Evolutionary conservation across 1,140 invertebrate genomes (phyloP).

Genomic region (Drosophila sp.): DNA sequence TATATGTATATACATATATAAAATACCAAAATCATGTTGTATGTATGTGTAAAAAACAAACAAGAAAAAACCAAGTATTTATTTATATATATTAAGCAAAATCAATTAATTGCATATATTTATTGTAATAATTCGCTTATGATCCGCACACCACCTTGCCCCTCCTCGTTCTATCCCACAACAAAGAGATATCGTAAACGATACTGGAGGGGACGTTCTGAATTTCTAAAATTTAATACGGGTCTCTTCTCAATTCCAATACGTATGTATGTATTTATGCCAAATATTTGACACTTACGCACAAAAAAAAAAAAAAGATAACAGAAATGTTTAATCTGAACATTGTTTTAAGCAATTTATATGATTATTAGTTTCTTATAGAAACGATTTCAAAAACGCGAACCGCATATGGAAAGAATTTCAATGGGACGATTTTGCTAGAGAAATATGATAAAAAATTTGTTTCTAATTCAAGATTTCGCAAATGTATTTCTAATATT

Average conservation of each 20-base stretch:
- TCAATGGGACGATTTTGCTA: constrained; percentile 1
- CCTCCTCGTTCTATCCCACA: neutral
- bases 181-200: neutral
- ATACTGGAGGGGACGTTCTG: neutral
- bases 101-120: constrained; percentile 19
- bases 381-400: neutral
- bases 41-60: constrained; percentile 27
- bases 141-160: neutral
- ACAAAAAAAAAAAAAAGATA: constrained; percentile 5
- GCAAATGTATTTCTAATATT: constrained; percentile 1
- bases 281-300: neutral
- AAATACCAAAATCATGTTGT: constrained; percentile 8
- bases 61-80: constrained; percentile 54
- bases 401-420: neutral
- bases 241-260: constrained; percentile 20
- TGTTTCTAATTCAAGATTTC: neutral
- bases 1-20: constrained; percentile 19
- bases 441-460: neutral
- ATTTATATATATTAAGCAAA: constrained; percentile 40
- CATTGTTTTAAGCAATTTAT: neutral
- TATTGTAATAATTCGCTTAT: constrained; percentile 39
- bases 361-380: neutral
- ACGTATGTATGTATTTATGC: constrained; percentile 1
- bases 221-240: neutral
- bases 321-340: constrained; percentile 1